Evolutionary conservation across 2,888 invertebrate species (phyloP).

Genomic region (Tenthredo distinguenda): DNA sequence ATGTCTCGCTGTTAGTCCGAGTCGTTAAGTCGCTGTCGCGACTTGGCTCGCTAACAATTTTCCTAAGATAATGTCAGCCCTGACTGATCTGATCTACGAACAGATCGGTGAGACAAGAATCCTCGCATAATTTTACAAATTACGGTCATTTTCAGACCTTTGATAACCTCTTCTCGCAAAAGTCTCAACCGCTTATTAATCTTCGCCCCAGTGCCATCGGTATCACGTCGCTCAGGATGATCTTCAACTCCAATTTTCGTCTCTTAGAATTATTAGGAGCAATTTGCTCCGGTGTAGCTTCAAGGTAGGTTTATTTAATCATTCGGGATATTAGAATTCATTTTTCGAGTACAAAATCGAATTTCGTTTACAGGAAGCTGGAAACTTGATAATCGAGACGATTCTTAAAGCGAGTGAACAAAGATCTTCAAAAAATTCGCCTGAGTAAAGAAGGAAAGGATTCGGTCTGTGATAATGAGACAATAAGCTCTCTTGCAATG

Average conservation of each 20-base stretch:
- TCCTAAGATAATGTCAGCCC: background rate
- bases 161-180: background rate
- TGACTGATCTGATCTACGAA: background rate
- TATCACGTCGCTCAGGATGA: background rate
- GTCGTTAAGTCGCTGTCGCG: constrained; percentile 19
- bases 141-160: background rate
- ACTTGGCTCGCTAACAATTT: background rate
- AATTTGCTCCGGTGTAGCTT: background rate
- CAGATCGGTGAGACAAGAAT: background rate
- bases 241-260: background rate
- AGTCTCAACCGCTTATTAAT: background rate
- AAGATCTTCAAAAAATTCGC: background rate
- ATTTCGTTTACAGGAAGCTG: background rate
- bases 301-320: background rate
- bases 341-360: background rate
- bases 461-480: background rate
- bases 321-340: background rate
- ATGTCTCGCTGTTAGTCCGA: constrained; percentile 10
- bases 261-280: background rate
- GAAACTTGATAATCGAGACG: background rate
- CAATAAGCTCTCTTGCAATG: background rate
- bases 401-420: background rate
- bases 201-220: background rate
- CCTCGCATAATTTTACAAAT: background rate
- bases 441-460: background rate